phyloP scores from a whole-genome alignment of 2,113 vertebrate genomes.

The Apaloderma vittatum region DNA sequence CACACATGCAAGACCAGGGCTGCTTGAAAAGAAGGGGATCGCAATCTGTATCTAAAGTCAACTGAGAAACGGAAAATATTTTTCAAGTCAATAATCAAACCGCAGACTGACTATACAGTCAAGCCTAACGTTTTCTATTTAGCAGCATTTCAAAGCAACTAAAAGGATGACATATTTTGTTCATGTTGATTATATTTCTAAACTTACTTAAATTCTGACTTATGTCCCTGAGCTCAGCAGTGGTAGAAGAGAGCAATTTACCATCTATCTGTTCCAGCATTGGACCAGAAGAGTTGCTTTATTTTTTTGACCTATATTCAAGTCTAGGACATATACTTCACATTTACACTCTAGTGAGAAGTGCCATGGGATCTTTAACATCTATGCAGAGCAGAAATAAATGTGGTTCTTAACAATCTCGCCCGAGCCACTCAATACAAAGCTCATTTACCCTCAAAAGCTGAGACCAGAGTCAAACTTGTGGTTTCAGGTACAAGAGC shows the following conservation, averaged over 20 bases:
- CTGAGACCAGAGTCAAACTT: background rate
- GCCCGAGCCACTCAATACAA: background rate
- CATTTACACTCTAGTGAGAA: background rate
- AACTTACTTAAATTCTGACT: background rate
- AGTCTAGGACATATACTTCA: background rate
- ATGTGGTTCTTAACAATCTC: background rate
- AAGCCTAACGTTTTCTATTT: background rate
- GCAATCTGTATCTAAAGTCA: background rate
- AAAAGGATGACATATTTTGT: background rate
- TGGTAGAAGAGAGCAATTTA: background rate
- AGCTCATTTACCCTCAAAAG: background rate
- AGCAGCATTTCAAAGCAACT: background rate
- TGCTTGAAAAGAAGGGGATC: background rate
- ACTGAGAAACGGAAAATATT: background rate
- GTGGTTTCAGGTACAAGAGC: background rate
- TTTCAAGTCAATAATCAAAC: background rate
- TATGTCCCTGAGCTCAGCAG: background rate
- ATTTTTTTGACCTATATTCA: background rate
- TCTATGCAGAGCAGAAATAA: slow-evolving; percentile 25
- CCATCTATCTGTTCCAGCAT: background rate
- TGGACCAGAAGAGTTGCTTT: background rate
- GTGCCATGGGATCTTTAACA: slow-evolving; percentile 58
- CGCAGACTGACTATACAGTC: background rate
- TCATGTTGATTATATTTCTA: background rate
- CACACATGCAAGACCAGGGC: background rate